These are phyloP conservation scores for Syritta pipiens DNA, from an alignment of 2,888 invertebrate genomes.

Conservation along the genomic window DNA sequence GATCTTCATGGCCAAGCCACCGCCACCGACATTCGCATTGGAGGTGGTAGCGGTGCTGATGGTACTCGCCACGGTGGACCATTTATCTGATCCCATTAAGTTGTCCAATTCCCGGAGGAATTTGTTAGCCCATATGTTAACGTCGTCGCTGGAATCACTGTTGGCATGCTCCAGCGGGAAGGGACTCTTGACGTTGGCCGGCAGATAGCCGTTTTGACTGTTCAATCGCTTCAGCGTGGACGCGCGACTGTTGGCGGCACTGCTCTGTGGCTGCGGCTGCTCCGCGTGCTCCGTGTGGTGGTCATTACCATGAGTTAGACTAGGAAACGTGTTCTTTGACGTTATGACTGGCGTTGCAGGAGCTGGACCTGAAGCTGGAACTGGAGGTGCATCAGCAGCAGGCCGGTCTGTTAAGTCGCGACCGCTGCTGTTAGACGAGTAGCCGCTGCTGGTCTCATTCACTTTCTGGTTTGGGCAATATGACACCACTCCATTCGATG, in stretches of 20 bases:
- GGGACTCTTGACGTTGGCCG: constrained; percentile 59
- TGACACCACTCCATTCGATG: constrained; percentile 62
- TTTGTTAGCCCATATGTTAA: constrained; percentile 79
- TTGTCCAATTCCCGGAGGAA: constrained; percentile 79
- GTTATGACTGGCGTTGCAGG: constrained; percentile 73
- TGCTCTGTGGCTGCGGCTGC: constrained; percentile 16
- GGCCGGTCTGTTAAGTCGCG: constrained; percentile 66
- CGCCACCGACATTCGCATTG: constrained; percentile 27
- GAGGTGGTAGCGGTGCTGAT: constrained; percentile 34
- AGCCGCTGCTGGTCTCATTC: constrained; percentile 67
- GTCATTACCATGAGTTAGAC: constrained; percentile 65
- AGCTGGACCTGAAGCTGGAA: constrained; percentile 34
- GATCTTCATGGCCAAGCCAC: constrained; percentile 71
- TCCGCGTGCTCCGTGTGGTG: constrained; percentile 60
- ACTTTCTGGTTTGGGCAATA: constrained; percentile 62
- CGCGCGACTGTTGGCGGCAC: constrained; percentile 46
- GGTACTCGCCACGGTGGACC: constrained; percentile 59
- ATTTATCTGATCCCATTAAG: constrained; percentile 78
- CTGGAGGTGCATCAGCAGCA: constrained; percentile 52
- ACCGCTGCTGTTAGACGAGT: constrained; percentile 38
- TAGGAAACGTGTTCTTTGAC: constrained; percentile 71
- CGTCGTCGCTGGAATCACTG: constrained; percentile 74
- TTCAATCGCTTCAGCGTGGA: constrained; percentile 65
- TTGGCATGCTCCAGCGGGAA: constrained; percentile 47
- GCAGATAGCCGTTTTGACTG: constrained; percentile 60